Evolutionary conservation across 1,140 invertebrate species (phyloP), one percentile per base, ranked within the genome.

Genomic region (Coenobita brevimanus): DNA sequence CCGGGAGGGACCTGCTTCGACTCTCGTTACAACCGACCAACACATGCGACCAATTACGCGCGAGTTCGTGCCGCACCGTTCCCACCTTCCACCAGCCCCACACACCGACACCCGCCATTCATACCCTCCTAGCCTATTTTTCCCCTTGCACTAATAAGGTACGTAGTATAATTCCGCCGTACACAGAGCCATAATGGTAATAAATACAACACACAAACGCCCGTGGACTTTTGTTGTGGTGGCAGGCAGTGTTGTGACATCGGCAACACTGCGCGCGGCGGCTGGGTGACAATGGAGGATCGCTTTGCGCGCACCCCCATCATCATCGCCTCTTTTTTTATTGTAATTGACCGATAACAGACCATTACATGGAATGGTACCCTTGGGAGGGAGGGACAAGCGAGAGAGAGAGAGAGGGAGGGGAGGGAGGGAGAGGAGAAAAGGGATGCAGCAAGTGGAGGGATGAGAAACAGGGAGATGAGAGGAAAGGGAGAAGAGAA

Each of bases 281-380:
- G 54, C 54, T 21, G 60, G 43, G 64, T 81, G 84, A 87, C 84
- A 87, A 87, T 87, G 64, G 84, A 87, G 62, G 84, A 87, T 87
- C 84, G 84, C 60, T 81, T 87, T 86, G 84, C 84, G 84, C 84
- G 46, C 84, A 71, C 24, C 41, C 84, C 82, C 69, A 15, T 38
- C 84, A 87, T 87, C 84, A 71, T 80, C 84, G 50, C 69, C 82
- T 87, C 76, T 71, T 81, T 87, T 82, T 87, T 87, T 87, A 86
- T 87, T 87, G 84, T 87, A 87, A 87, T 87, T 87, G 84, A 87
- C 84, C 84, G 84, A 87, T 87, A 87, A 87, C 84, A 87, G 84
- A 87, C 84, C 84, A 86, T 86, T 86, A 86, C 84, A 62, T 46
- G 73, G 84, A 78, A 86, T 79, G 73, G 84, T 86, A 67, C 84